Percentiles rank a stretch among this genome's conserved stretches.
phyloP scores from a whole-genome alignment of 2,113 vertebrate species.

The Eubucco bourcierii region DNA sequence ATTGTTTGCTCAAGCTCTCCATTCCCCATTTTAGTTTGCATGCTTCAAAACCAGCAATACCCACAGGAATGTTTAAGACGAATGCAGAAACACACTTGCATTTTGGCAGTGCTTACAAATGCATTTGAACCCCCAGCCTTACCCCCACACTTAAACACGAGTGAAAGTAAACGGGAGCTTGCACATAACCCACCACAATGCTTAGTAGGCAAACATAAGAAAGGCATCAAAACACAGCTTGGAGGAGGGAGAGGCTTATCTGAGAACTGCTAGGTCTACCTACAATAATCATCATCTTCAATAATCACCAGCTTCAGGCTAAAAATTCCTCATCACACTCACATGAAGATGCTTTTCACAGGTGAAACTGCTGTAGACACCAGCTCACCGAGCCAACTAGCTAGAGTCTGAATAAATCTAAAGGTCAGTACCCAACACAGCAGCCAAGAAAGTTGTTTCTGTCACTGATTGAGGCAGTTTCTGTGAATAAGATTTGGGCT shows the following conservation, averaged over 20 bases:
- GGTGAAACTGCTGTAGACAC: neutral
- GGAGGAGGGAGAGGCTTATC: neutral
- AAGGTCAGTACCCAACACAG: neutral
- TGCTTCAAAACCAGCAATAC: neutral
- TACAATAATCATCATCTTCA: too few relatives aligned
- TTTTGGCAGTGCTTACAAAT: neutral
- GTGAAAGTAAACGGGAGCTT: neutral
- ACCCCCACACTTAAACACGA: fast-evolving
- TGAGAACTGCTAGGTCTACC: neutral
- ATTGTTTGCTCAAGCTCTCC: neutral
- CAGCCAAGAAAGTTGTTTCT: neutral
- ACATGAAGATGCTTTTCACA: neutral
- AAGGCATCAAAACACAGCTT: neutral
- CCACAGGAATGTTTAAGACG: neutral
- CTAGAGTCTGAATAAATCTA: neutral
- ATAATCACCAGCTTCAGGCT: neutral
- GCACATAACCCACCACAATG: neutral
- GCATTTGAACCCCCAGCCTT: neutral
- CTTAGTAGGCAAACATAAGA: neutral
- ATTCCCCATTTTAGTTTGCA: neutral
- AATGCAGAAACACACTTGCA: neutral
- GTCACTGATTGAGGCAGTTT: neutral
- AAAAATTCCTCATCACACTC: neutral
- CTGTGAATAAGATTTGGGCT: neutral
- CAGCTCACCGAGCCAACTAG: neutral